Base-by-base conservation (phyloP, 2,113 vertebrate genomes). In the Oxyruncus cristatus region DNA sequence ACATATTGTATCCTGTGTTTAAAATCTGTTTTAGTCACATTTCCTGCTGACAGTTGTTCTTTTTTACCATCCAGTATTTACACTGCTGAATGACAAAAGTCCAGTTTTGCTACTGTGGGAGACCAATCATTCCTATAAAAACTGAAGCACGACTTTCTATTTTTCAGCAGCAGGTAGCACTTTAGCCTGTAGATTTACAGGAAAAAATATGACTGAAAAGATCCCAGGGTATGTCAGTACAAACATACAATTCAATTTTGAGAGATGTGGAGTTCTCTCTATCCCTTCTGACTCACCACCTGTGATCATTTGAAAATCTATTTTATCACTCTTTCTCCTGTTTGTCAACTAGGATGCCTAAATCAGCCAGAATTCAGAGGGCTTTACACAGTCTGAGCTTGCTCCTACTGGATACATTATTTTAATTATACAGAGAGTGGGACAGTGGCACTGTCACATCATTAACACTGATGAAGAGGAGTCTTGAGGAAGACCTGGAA, bases 41-140 rank as follows among this genome's bases (percentile, higher is more conserved):
- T 91, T 87, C 73, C 52, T 81, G 52, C 61, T 71, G 81, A 55
- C 37, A 77, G 16, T 85, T 89, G 58, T 15, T 92, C 35, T 78
- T 76, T 86, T 92, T 96, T 91, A 88, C 61, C 71, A 87, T 92
- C 53, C 92, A 61, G 47, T 72, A 56, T 89, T 86, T 89, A 87
- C 50, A 67, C 28, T 50, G 21, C 28, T 91, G 61, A 94, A 89
- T 89, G 73, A 86, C 76, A 85, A 26, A 86, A 81, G 73, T 39
- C 70, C 77, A 81, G 30, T 68, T 87, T 74, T 87, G 27, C 39
- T 80, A 35, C 50, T 12, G n/a, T 39, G 23, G 65, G 44, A 78
- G 33, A 81, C 18, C 49, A 82, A 65, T 62, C 3, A 8, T 65
- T 85, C 37, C 42, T 42, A 63, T 23, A 90, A 76, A 85, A 67